Percentiles rank a stretch among this genome's conserved stretches.
These are phyloP conservation scores for Mystacides longicornis DNA, from an alignment of 2,888 invertebrate genomes.

Conservation along the genomic window DNA sequence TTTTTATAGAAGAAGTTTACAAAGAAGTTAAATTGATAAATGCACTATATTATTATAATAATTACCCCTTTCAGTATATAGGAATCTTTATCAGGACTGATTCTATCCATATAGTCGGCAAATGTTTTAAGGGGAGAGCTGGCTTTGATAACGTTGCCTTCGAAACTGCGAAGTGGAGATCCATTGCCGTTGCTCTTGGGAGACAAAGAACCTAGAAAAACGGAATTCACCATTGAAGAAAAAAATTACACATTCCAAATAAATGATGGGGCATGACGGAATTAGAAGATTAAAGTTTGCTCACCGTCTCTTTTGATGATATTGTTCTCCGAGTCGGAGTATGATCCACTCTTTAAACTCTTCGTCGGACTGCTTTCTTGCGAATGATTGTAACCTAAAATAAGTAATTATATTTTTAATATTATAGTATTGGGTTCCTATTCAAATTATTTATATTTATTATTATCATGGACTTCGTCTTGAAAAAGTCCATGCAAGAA, in stretches of 20 bases:
- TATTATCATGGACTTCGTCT: too few relatives aligned
- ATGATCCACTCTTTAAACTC: constrained; percentile 29
- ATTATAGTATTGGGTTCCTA: too few relatives aligned
- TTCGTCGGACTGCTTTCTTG: constrained; percentile 16
- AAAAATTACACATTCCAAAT: too few relatives aligned
- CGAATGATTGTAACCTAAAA: constrained; percentile 4
- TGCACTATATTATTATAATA: too few relatives aligned
- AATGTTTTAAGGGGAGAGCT: constrained; percentile 62
- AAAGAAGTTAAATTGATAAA: too few relatives aligned
- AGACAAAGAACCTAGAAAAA: constrained; percentile 5
- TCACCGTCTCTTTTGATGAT: constrained; percentile 32
- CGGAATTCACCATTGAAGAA: neutral
- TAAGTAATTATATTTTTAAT: neutral
- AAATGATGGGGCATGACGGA: neutral
- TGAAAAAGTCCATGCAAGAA: too few relatives aligned
- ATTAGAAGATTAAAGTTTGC: too few relatives aligned
- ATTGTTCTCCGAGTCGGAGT: constrained; percentile 33
- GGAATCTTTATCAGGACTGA: constrained; percentile 64
- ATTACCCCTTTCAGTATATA: constrained; percentile 39
- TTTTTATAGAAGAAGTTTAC: too few relatives aligned
- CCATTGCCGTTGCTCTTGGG: constrained; percentile 29
- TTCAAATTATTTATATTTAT: too few relatives aligned
- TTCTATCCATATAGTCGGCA: constrained; percentile 58
- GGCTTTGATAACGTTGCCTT: constrained; percentile 27
- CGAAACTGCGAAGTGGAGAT: constrained; percentile 32